A percentile compares a stretch with the other conserved stretches of the same genome.
Conservation (phyloP, 2,888 invertebrate genomes). For the Anarsia innoxiella region DNA sequence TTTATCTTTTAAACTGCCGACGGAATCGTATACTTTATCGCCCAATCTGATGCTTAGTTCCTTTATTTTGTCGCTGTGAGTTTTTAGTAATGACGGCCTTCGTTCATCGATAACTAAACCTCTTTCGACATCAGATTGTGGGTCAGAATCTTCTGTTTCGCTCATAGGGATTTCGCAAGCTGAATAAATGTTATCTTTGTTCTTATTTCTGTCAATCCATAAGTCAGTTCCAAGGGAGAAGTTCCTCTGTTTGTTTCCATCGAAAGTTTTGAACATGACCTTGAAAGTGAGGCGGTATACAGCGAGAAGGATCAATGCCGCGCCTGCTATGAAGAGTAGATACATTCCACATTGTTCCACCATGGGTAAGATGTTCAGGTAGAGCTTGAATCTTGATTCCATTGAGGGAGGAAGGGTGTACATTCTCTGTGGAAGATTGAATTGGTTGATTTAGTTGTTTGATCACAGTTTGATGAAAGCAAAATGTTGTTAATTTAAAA, state of each 20-base stretch:
- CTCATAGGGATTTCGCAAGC: constrained; percentile 58
- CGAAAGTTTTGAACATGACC: constrained; percentile 53
- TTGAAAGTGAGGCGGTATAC: constrained; percentile 60
- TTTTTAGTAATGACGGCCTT: constrained; percentile 28
- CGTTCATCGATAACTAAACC: constrained; percentile 19
- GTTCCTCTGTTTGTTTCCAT: constrained; percentile 31
- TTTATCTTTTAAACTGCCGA: constrained; percentile 43
- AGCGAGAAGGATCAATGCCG: constrained; percentile 69
- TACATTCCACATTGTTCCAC: constrained; percentile 76
- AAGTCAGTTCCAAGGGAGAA: constrained; percentile 31
- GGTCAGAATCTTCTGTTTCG: constrained; percentile 41
- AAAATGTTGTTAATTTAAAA: too few relatives aligned
- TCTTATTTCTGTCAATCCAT: constrained; percentile 34
- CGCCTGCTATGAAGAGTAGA: constrained; percentile 63
- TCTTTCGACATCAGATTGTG: constrained; percentile 20
- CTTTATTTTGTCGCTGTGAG: constrained; percentile 43
- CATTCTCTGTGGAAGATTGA: constrained; percentile 77
- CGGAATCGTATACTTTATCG: constrained; percentile 53
- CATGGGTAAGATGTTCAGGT: constrained; percentile 81
- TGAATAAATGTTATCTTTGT: constrained; percentile 39
- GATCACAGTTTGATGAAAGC: background rate
- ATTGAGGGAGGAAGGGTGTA: constrained; percentile 77
- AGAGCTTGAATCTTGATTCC: constrained; percentile 79
- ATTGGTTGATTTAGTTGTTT: constrained; percentile 3
- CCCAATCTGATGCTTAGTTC: constrained; percentile 43